Base-by-base conservation (phyloP, 2,113 vertebrate species). In the Mirza zaza region DNA sequence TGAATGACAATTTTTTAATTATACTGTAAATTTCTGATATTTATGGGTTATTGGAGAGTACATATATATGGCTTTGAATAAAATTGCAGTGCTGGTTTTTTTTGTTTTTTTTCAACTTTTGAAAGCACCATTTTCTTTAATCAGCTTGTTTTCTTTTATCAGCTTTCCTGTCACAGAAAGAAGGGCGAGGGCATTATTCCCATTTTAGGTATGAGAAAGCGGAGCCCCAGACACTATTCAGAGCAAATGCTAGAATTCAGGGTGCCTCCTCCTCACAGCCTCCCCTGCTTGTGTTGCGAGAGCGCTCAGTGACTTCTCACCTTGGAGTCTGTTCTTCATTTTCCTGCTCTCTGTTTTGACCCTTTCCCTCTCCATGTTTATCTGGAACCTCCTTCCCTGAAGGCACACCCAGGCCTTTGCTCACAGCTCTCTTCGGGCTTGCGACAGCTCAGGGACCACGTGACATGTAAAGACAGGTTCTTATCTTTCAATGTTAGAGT, bases 201-300 rank as follows among this genome's bases (percentile, higher is more conserved):
- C 23, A 27, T 73, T 87, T 92, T 48, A 48, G 34, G 39, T 4
- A 0, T 2, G 25, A 42, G 48, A 63, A 57, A 50, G 39, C 3
- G 42, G 57, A 20, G 10, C 39, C 39, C 15, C 14, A 20, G 42
- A 55, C 21, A 13, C 42, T 75, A 6, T 45, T 67, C 48, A 48
- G 70, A 70, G 15, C 42, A 48, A 39, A 18, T 8, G 0, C 3
- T 32, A 2, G 48, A 27, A 27, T 8, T 25, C 4, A 59, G 6
- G 4, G 5, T 0, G 6, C 7, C 25, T 12, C 32, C 3, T 1
- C 10, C 9, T 68, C 18, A 0, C 10, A 0, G 8, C 29, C 5
- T 11, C 5, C 73, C 6, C 42, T 34, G 8, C 50, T 27, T 32
- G 67, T 59, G 48, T 55, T 10, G 3, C n/a, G 17, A 1, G 29